Evolutionary conservation across 2,888 invertebrate species (phyloP).

Genomic region (Macropis europaea): DNA sequence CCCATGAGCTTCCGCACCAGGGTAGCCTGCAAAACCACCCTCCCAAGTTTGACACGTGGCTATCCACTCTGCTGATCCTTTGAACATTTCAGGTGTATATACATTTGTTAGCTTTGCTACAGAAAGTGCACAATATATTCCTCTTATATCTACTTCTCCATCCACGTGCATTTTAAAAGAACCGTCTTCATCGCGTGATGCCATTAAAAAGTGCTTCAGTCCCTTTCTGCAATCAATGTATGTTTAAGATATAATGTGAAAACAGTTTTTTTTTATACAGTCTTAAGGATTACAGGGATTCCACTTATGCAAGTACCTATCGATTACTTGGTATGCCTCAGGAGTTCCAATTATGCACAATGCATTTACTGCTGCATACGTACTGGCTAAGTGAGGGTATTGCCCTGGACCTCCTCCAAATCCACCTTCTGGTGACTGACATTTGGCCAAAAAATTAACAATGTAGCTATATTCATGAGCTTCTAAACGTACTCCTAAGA

Average conservation of each 20-base stretch:
- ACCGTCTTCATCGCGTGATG: slow-evolving; percentile 91
- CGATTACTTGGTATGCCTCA: slow-evolving; percentile 92
- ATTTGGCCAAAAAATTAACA: slow-evolving; percentile 84
- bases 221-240: slow-evolving; percentile 80
- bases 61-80: slow-evolving; percentile 95
- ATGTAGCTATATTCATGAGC: slow-evolving; percentile 82
- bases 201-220: slow-evolving; percentile 89
- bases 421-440: slow-evolving; percentile 91
- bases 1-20: slow-evolving; percentile 98
- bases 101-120: slow-evolving; percentile 93
- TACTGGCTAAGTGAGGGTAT: slow-evolving; percentile 95
- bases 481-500: slow-evolving; percentile 85
- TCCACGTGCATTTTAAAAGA: slow-evolving; percentile 94
- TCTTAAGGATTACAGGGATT: background rate
- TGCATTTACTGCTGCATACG: slow-evolving; percentile 97
- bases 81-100: slow-evolving; percentile 88
- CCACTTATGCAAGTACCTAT: slow-evolving; percentile 82
- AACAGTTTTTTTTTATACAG: background rate
- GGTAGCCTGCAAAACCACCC: slow-evolving; percentile 97
- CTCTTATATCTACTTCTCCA: slow-evolving; percentile 96
- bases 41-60: slow-evolving; percentile 98
- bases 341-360: slow-evolving; percentile 93
- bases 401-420: slow-evolving; percentile 98
- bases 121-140: slow-evolving; percentile 97
- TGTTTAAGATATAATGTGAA: background rate